phyloP scores from a whole-genome alignment of 2,797 vertebrate genomes.

The Falco berigora region DNA sequence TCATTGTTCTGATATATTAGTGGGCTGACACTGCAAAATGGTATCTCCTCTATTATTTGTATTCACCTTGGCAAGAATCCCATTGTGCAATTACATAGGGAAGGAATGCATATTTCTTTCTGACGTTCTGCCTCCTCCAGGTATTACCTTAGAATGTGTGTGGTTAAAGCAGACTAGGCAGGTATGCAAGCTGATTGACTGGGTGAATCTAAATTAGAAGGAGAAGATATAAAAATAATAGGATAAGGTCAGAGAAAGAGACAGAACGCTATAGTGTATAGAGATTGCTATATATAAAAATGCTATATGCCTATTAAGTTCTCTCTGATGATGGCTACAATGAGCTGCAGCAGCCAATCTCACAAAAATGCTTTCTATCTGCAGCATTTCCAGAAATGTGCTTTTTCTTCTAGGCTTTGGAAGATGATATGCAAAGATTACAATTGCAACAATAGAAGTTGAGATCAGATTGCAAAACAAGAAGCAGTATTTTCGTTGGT shows the following conservation, averaged over 20 bases:
- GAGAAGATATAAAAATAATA: slow-evolving; percentile 13
- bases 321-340: neutral
- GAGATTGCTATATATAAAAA: neutral
- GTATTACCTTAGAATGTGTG: neutral
- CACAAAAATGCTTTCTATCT: neutral
- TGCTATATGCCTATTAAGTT: neutral
- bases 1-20: slow-evolving; percentile 30
- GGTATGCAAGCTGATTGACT: neutral
- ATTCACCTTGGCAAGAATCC: slow-evolving; percentile 2
- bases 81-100: neutral
- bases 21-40: neutral
- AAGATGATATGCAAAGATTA: neutral
- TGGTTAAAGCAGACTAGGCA: slow-evolving; percentile 18
- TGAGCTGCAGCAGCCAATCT: neutral
- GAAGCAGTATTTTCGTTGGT: neutral
- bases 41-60: neutral
- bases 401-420: neutral
- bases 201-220: slow-evolving; percentile 6
- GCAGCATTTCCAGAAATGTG: neutral
- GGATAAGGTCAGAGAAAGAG: neutral
- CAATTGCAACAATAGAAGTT: neutral
- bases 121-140: neutral
- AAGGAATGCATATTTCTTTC: neutral
- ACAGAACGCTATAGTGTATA: neutral
- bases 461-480: neutral